phyloP scores from a whole-genome alignment of 2,888 invertebrate species.

The Aproaerema taeniolella region DNA sequence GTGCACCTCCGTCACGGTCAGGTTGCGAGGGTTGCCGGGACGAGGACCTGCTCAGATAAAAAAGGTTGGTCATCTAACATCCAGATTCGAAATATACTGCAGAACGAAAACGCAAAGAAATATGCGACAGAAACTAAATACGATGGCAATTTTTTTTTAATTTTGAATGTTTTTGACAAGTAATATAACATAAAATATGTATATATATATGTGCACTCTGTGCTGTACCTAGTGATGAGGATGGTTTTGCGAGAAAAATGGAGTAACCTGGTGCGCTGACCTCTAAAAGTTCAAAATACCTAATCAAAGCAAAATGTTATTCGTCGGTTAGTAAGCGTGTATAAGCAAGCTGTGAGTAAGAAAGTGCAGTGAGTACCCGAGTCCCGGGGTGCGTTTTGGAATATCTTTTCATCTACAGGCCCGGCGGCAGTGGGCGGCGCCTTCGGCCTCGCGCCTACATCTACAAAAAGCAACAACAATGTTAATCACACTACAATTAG shows the following conservation, averaged over 20 bases:
- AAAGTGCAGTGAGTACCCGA: slow-evolving; percentile 72
- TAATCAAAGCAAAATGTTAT: slow-evolving; percentile 22
- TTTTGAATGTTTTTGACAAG: too few relatives aligned
- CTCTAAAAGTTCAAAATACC: too few relatives aligned
- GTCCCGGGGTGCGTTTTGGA: slow-evolving; percentile 82
- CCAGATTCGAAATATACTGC: too few relatives aligned
- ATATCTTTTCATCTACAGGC: slow-evolving; percentile 79
- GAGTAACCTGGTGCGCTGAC: too few relatives aligned
- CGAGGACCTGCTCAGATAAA: slow-evolving; percentile 96
- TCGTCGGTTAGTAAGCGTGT: slow-evolving; percentile 22
- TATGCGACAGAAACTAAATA: too few relatives aligned
- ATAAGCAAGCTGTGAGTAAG: slow-evolving; percentile 15
- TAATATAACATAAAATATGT: too few relatives aligned
- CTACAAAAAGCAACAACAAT: slow-evolving; percentile 73
- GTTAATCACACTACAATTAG: slow-evolving; percentile 30
- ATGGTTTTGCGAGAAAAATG: too few relatives aligned
- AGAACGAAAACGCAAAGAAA: too few relatives aligned
- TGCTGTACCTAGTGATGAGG: too few relatives aligned
- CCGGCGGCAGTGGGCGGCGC: slow-evolving; percentile 78
- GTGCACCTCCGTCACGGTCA: slow-evolving; percentile 92
- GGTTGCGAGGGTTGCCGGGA: slow-evolving; percentile 93
- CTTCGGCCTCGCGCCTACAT: slow-evolving; percentile 77
- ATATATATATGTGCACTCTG: too few relatives aligned
- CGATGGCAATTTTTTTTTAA: background rate
- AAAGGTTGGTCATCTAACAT: too few relatives aligned